Conservation (phyloP, 1,140 invertebrate genomes). For the Babylonia areolata region DNA sequence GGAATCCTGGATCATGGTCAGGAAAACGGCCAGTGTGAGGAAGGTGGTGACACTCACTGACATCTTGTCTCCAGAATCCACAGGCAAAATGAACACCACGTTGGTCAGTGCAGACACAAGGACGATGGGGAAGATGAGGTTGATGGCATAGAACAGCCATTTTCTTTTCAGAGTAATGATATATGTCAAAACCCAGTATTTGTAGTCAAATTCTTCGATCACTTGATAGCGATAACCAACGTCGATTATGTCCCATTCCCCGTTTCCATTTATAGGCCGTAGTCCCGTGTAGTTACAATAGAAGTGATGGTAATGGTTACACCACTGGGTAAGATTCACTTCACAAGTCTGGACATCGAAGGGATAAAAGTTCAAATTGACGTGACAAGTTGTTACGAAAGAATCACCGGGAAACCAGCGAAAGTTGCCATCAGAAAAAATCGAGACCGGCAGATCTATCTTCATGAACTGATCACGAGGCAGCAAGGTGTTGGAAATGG, state of each 20-base stretch:
- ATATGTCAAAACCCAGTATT: conserved; percentile 17
- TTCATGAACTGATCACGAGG: not conserved
- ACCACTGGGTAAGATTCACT: conserved; percentile 98
- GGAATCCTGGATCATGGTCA: conserved; percentile 44
- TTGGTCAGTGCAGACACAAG: conserved; percentile 42
- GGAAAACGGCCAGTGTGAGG: conserved; percentile 47
- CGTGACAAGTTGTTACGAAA: conserved; percentile 83
- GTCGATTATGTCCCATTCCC: not conserved
- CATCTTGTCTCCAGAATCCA: conserved; percentile 49
- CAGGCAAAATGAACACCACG: conserved; percentile 46
- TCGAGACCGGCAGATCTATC: not conserved
- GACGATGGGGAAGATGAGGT: conserved; percentile 40
- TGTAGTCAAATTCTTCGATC: not conserved
- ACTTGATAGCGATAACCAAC: not conserved
- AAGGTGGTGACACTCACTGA: conserved; percentile 44
- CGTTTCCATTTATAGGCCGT: not conserved
- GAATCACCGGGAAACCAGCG: conserved; percentile 11
- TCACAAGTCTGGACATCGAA: conserved; percentile 96
- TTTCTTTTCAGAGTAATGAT: conserved; percentile 30
- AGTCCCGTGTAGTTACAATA: not conserved
- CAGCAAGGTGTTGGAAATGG: conserved; percentile 5
- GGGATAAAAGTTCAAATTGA: conserved; percentile 82
- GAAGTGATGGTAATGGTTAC: conserved; percentile 79
- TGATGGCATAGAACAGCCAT: conserved; percentile 30
- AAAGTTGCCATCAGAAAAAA: not conserved